Conservation (phyloP, 1,140 invertebrate genomes). For the Oncopodura yosiiana region DNA sequence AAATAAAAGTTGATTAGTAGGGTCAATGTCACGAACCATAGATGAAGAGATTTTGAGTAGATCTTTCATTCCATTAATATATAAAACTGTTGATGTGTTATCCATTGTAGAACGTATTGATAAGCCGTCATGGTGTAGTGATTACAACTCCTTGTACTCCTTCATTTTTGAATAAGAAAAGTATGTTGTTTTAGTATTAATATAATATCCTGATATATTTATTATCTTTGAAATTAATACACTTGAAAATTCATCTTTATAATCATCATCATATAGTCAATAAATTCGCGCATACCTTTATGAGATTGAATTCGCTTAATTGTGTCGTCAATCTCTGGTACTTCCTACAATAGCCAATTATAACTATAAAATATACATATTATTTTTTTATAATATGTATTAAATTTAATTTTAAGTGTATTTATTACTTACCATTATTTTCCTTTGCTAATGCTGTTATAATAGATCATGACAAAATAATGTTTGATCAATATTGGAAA, state of each 20-base stretch:
- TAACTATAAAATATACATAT: no score
- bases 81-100: constrained; percentile 89
- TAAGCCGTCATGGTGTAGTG: constrained; percentile 49
- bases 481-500: no score
- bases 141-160: background rate
- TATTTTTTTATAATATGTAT: no score
- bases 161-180: no score
- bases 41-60: constrained; percentile 43
- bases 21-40: constrained; percentile 85
- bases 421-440: no score
- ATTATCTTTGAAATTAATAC: no score
- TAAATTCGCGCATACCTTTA: constrained; percentile 90
- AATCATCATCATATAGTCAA: constrained; percentile 94
- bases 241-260: no score
- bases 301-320: constrained; percentile 91
- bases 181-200: background rate
- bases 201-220: constrained; percentile 85
- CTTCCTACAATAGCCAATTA: constrained; percentile 48
- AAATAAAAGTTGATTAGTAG: constrained; percentile 92
- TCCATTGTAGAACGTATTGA: constrained; percentile 93
- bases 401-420: no score
- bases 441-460: no score
- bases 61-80: constrained; percentile 81
- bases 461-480: no score
- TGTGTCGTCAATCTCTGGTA: constrained; percentile 92